Conservation (phyloP, 2,797 vertebrate species). For the Neosilurus mollespiculum region DNA sequence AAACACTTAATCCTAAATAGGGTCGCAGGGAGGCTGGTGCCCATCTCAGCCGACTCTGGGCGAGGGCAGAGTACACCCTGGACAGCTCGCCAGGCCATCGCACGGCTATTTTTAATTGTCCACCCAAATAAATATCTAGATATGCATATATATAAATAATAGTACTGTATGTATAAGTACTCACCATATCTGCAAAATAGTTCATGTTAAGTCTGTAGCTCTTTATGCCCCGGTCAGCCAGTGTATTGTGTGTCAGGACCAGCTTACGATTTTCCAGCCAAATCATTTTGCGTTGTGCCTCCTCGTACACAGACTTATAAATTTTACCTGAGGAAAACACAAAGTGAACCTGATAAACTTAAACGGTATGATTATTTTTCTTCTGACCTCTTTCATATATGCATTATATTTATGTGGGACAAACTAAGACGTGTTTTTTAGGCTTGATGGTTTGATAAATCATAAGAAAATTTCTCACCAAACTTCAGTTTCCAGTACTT, state of each 20-base stretch:
- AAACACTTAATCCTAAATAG: too few relatives aligned
- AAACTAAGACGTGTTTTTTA: not conserved
- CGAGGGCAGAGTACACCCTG: too few relatives aligned
- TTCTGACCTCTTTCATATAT: not conserved
- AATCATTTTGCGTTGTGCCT: constrained; percentile 59
- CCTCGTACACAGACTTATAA: constrained; percentile 68
- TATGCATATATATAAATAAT: not conserved
- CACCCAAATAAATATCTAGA: too few relatives aligned
- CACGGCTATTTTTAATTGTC: too few relatives aligned
- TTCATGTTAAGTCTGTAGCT: constrained; percentile 76
- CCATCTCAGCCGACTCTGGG: too few relatives aligned
- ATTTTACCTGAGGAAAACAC: constrained; percentile 61
- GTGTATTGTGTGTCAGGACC: constrained; percentile 76
- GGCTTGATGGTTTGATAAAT: not conserved
- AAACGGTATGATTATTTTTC: too few relatives aligned
- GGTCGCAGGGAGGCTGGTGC: too few relatives aligned
- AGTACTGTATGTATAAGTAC: not conserved
- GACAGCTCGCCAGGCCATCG: too few relatives aligned
- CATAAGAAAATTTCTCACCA: not conserved
- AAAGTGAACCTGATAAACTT: not conserved
- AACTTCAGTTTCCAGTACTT: not conserved
- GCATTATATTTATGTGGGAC: not conserved
- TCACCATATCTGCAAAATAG: constrained; percentile 76
- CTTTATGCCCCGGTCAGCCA: constrained; percentile 76
- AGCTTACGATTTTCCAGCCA: constrained; percentile 74